Evolutionary conservation across 2,797 vertebrate genomes (phyloP), one percentile per base, ranked within the genome.

Genomic region (Rhinoraja longicauda): DNA sequence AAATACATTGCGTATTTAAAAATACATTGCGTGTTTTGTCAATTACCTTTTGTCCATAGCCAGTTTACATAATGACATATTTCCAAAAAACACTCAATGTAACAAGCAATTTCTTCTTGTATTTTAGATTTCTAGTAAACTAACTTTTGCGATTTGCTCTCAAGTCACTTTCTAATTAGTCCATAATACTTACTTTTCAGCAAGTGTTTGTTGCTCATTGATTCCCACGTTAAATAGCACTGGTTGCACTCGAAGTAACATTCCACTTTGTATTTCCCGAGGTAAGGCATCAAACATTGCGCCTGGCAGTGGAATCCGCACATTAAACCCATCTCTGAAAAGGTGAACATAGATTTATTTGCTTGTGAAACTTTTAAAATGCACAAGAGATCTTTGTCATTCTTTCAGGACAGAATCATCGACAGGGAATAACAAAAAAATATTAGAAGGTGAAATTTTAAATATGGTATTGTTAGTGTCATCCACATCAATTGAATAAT

Each of bases 161-260:
- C 64, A 19, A 9, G 64, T n/a, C 29, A 59, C 26, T n/a, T 13
- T 59, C 13, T 62, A 59, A 59, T 62, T n/a, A 29, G 10, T 77
- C 45, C 5, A 36, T 15, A 36, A 2, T 64, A 96, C 97, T 62
- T 95, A 99, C 99, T 98, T 99, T 96, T 99, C 99, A 12, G 99
- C 99, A 94, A 99, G 95, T 0, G 99, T 99, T 96, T 99, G 99
- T 95, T 99, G 99, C 93, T 99, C 99, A 1, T 99, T 99, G 96
- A 99, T 99, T 90, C 99, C 99, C 94, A 99, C 97, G 0, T 99
- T 99, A 96, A 99, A 99, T 78, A 99, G 96, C 77, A 99, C 97
- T 0, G 99, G 99, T 95, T 99, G 99, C 93, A 99, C 99, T 5
- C 99, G 97, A 94, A 99, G 97, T 93, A 99, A 96, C 99, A 99